phyloP scores from a whole-genome alignment of 2,888 invertebrate genomes.

The Brachyopa scutellaris region DNA sequence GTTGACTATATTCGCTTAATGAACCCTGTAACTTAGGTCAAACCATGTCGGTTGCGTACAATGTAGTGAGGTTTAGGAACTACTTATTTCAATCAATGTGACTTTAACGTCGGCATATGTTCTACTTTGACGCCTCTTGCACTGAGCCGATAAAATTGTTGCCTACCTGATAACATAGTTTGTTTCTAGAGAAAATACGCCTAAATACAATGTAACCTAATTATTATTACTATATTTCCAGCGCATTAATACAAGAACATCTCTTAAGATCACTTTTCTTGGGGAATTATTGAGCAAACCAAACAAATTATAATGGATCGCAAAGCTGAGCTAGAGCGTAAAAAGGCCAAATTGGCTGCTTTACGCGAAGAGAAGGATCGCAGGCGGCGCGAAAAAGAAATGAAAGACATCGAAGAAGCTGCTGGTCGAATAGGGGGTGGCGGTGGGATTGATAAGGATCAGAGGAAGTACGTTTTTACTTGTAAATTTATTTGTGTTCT shows the following conservation, averaged over 20 bases:
- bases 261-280: neutral
- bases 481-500: neutral
- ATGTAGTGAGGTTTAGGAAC: no score
- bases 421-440: slow-evolving; percentile 81
- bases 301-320: slow-evolving; percentile 86
- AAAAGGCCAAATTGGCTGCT: slow-evolving; percentile 95
- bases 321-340: slow-evolving; percentile 95
- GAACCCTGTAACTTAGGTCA: no score
- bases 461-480: slow-evolving; percentile 77
- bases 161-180: no score
- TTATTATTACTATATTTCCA: neutral
- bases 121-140: no score
- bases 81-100: no score
- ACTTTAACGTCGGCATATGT: no score
- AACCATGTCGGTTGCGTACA: no score
- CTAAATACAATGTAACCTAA: no score
- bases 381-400: slow-evolving; percentile 91
- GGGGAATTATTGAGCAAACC: neutral
- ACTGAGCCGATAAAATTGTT: no score
- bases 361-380: slow-evolving; percentile 94
- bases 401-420: slow-evolving; percentile 91
- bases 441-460: slow-evolving; percentile 80
- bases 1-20: no score
- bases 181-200: no score
- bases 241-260: slow-evolving; percentile 8